Conservation (phyloP, 2,797 vertebrate genomes). For the Geotrypetes seraphini region DNA sequence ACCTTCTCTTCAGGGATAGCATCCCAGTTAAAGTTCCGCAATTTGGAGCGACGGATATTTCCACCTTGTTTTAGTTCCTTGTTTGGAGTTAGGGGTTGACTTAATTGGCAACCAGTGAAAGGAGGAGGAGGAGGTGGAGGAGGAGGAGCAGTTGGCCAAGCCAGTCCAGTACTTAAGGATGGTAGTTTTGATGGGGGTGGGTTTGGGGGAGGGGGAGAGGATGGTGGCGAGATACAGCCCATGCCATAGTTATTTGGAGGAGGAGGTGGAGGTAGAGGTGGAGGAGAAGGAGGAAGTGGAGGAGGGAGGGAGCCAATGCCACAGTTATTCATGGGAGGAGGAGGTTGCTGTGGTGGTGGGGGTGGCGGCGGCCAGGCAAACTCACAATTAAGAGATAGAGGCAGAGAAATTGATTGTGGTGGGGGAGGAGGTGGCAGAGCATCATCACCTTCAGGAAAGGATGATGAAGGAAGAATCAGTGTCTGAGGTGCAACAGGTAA, state of each 20-base stretch:
- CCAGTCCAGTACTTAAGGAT: not conserved
- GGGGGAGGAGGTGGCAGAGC: conserved; percentile 1
- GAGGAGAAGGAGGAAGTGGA: conserved; percentile 10
- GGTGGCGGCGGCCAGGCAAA: not conserved
- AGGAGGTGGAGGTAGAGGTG: conserved; percentile 9
- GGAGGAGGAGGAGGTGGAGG: no score
- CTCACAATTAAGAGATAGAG: no score
- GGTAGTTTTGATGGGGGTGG: not conserved
- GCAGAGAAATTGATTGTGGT: no score
- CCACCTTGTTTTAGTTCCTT: conserved; percentile 9
- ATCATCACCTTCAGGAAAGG: not conserved
- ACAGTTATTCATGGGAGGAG: no score
- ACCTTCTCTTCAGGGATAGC: conserved; percentile 59
- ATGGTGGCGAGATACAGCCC: conserved; percentile 19
- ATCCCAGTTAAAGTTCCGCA: conserved; percentile 75
- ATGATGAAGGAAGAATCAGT: no score
- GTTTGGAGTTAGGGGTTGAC: no score
- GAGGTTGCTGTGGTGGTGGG: conserved; percentile 3
- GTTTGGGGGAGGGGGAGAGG: not conserved
- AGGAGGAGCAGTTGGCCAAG: not conserved
- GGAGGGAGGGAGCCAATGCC: not conserved
- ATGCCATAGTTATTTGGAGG: conserved; percentile 27
- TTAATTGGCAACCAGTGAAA: no score
- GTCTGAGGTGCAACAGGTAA: no score
- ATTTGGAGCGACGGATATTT: conserved; percentile 34